Evolutionary conservation across 2,888 invertebrate species (phyloP).

Genomic region (Orthosia gothica): DNA sequence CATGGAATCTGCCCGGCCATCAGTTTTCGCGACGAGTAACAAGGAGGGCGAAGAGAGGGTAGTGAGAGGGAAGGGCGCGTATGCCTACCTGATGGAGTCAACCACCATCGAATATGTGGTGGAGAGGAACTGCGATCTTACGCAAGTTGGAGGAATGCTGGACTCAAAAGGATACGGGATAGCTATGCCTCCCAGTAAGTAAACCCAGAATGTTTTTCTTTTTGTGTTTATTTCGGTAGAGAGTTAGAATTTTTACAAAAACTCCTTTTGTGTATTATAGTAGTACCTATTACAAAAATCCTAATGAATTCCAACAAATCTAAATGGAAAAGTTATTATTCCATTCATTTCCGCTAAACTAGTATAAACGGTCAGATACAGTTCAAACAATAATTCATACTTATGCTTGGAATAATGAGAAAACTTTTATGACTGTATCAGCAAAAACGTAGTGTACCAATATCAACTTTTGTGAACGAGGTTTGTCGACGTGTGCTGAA

Average conservation of each 20-base stretch:
- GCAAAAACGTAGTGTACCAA: slow-evolving; percentile 48
- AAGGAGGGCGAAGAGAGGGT: slow-evolving; percentile 98
- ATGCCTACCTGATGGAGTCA: slow-evolving; percentile 99
- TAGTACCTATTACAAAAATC: not conserved
- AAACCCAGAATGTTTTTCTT: not conserved
- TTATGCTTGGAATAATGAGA: slow-evolving; percentile 55
- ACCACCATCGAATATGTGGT: slow-evolving; percentile 98
- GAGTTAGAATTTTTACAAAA: not conserved
- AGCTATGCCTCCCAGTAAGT: slow-evolving; percentile 97
- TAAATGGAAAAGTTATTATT: slow-evolving; percentile 23
- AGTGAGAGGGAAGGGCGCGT: slow-evolving; percentile 95
- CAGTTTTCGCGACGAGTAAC: slow-evolving; percentile 96
- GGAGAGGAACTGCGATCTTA: slow-evolving; percentile 97
- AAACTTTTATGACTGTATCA: slow-evolving; percentile 57
- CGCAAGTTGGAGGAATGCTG: slow-evolving; percentile 97
- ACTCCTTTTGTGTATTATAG: not conserved
- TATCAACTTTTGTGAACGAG: slow-evolving; percentile 57
- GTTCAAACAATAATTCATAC: slow-evolving; percentile 40
- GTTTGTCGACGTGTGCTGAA: slow-evolving; percentile 34
- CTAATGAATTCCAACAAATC: slow-evolving; percentile 22
- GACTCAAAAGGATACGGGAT: slow-evolving; percentile 99
- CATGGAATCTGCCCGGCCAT: slow-evolving; percentile 97
- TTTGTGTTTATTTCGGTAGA: not conserved
- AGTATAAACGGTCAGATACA: slow-evolving; percentile 33
- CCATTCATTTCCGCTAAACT: slow-evolving; percentile 33